Conservation (phyloP, 2,797 vertebrate species). For the Hoplostethus atlanticus region DNA sequence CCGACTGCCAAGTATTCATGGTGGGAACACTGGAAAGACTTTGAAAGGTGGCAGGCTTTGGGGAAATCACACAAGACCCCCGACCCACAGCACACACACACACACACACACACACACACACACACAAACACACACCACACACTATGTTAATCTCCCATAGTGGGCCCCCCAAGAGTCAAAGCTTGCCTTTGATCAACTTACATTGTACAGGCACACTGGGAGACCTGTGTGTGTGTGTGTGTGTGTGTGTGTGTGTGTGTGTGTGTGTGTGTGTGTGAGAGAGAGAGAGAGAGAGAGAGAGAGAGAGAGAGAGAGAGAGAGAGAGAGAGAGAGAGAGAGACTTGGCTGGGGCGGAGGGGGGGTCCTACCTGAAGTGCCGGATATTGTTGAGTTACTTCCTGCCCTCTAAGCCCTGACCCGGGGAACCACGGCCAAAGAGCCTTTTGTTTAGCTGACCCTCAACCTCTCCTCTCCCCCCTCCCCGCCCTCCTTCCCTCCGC, state of each 20-base stretch:
- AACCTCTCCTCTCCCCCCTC: constrained; percentile 60
- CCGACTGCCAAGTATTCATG: constrained; percentile 5
- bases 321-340: constrained; percentile 34
- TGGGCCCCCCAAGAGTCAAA: constrained; percentile 44
- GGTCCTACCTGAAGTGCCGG: constrained; percentile 75
- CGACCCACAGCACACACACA: constrained; percentile 61
- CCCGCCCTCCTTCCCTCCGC: constrained; percentile 38
- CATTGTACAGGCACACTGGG: constrained; percentile 78
- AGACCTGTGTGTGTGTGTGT: constrained; percentile 66
- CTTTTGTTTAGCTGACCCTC: constrained; percentile 82
- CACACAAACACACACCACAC: constrained; percentile 32
- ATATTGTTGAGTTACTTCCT: constrained; percentile 85
- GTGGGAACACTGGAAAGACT: constrained; percentile 12
- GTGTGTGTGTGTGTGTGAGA: no score
- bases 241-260: constrained; percentile 5
- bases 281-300: no score
- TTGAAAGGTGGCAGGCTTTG: constrained; percentile 47
- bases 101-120: constrained; percentile 47
- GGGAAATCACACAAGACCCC: constrained; percentile 53
- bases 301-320: constrained; percentile 13
- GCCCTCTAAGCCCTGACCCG: constrained; percentile 80
- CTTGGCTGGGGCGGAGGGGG: constrained; percentile 42
- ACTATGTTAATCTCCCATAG: constrained; percentile 60
- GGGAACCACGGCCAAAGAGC: constrained; percentile 67
- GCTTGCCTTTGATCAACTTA: constrained; percentile 80